Evolutionary conservation across 2,888 invertebrate species (phyloP), one percentile per base, ranked within the genome.

Genomic region (Drosophila gaucha): DNA sequence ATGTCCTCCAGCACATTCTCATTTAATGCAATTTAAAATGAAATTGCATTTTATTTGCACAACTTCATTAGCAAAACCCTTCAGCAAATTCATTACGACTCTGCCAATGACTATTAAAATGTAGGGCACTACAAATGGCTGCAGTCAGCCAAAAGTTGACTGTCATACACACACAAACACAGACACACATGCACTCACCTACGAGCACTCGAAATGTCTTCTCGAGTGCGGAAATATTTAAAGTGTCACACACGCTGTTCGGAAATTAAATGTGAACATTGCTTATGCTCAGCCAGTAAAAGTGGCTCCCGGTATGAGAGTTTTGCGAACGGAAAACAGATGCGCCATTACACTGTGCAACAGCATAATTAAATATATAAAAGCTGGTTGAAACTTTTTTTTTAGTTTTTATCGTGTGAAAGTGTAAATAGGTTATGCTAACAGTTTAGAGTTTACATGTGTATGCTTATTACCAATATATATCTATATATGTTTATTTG

Each of bases 201-300:
- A 39, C 49, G 30, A 31, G 28, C 60, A 51, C 74, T 58, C 36
- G 68, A 74, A 82, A 67, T 74, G 86, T 67, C 67, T 67, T 62
- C 56, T 78, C 62, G 74, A 89, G 83, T 78, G 76, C 89, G 89
- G 88, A 86, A 89, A 87, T 87, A 85, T 87, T 89, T 89, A 85
- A 87, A 87, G 83, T 70, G 78, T 77, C 83, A 80, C 74, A 85
- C 64, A 87, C 70, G 87, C 77, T 77, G 67, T 70, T 78, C 74
- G 85, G 87, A 86, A 86, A 86, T 86, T 84, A 88, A 80, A 84
- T 85, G 79, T 64, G 76, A 72, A 54, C 74, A 71, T 69, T 71
- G 67, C 80, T 77, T 70, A 71, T 62, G 62, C 85, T 59, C 62
- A 54, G 56, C 50, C 58, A 36, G 60, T 56, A 59, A 62, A 62